A percentile compares a stretch with the other conserved stretches of the same genome.
Evolutionary conservation across 2,113 vertebrate genomes (phyloP).

Genomic region (Loxodonta africana): DNA sequence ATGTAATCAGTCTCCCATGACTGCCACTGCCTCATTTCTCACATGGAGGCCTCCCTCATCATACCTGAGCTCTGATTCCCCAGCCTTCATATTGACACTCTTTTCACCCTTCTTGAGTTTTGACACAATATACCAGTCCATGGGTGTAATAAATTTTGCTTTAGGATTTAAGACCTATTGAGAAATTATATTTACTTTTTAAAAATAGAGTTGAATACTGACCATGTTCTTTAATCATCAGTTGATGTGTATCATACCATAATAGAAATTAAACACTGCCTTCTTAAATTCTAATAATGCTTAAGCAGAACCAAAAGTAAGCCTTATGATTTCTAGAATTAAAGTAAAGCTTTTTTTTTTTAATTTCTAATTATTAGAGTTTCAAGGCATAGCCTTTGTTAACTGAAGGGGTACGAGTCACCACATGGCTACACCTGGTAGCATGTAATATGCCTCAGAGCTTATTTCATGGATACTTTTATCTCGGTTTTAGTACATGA

Average conservation of each 20-base stretch:
- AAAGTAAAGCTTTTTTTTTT: constrained; percentile 9
- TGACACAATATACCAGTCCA: neutral
- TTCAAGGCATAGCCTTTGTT: neutral
- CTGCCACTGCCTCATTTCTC: neutral
- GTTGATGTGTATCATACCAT: neutral
- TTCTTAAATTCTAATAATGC: neutral
- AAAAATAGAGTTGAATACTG: neutral
- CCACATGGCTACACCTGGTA: neutral
- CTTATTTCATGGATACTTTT: neutral
- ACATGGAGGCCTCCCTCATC: neutral
- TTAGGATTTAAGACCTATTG: constrained; percentile 4
- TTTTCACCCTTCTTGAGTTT: neutral
- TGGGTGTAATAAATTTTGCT: neutral
- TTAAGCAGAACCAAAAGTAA: neutral
- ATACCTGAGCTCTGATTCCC: neutral
- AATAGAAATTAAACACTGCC: neutral
- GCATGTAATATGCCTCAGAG: neutral
- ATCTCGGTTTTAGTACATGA: neutral
- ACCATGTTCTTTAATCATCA: neutral
- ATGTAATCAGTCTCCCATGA: neutral
- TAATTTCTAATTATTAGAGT: neutral
- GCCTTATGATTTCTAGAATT: neutral
- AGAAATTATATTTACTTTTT: neutral
- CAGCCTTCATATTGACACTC: neutral
- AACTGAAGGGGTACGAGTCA: neutral